Evolutionary conservation across 2,888 invertebrate genomes (phyloP), one percentile per base, ranked within the genome.

Genomic region (Neoitamus cyanurus): DNA sequence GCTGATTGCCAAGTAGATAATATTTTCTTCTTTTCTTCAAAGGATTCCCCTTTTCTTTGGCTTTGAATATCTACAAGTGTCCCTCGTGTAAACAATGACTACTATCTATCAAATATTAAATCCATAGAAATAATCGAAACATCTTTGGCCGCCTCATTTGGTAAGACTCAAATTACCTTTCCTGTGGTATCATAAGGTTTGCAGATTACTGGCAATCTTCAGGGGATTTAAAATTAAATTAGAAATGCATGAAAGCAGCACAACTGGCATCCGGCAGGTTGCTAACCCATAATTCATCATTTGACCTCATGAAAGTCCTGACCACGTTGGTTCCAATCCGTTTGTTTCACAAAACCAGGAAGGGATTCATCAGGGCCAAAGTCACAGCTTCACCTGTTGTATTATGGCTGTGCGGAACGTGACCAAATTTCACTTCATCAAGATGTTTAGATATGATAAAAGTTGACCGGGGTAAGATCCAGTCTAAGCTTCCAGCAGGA

Each of bases 381-480:
- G 58, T 58, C 58, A 58, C 58, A 58, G 7, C 58, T 58, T 58
- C 58, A 58, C 58, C 58, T 58, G 58, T 58, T 58, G 58, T 58
- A 58, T 58, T 58, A 58, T 58, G 20, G 13, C 9, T 58, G 58
- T 58, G 25, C 58, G 58, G 58, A 7, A 58, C 58, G 58, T 58
- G 58, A 58, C 58, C 58, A 58, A 58, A 58, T 58, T 58, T 20
- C 58, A 58, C 58, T 58, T 25, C 58, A 58, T 58, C 58, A 58
- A 58, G 58, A 58, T 58, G 58, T 58, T 58, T 58, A 58, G 58
- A 58, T 58, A 58, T 58, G 58, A 58, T 58, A 58, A 58, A 58
- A 58, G 58, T 58, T 58, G 58, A 58, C 58, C 58, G 9, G 58
- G 4, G 5, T 58, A 25, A 25, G 58, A 58, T 15, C 58, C 7